phyloP scores from a whole-genome alignment of 1,140 invertebrate genomes.

The Drosophila mojavensis region DNA sequence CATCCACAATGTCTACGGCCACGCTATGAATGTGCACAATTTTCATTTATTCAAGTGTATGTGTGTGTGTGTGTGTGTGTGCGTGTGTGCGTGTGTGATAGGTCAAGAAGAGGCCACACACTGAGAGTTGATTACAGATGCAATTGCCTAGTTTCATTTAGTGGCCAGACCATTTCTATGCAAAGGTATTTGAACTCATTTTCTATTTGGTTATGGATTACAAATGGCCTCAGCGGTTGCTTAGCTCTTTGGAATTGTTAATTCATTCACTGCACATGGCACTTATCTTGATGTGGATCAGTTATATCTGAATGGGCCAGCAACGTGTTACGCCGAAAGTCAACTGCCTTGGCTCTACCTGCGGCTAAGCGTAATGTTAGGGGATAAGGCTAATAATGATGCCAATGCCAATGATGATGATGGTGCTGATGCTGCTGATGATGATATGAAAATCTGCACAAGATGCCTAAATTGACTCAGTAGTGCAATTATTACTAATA shows the following conservation, averaged over 20 bases:
- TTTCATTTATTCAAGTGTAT: constrained; percentile 22
- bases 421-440: neutral
- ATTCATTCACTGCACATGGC: neutral
- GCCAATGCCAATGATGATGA: neutral
- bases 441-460: constrained; percentile 37
- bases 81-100: constrained; percentile 8
- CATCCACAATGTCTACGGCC: constrained; percentile 3
- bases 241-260: neutral
- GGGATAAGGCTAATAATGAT: constrained; percentile 26
- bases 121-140: constrained; percentile 16
- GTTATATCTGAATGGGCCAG: constrained; percentile 16
- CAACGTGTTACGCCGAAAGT: constrained; percentile 6
- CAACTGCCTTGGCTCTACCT: constrained; percentile 7
- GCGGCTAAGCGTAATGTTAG: neutral
- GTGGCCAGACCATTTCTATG: neutral
- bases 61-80: neutral
- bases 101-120: constrained; percentile 9
- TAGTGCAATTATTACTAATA: constrained; percentile 81
- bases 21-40: constrained; percentile 35
- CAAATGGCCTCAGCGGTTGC: too few species aligned
- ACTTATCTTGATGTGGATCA: constrained; percentile 1
- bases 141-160: constrained; percentile 2
- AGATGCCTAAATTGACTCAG: constrained; percentile 76
- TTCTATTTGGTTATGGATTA: too few species aligned
- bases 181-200: neutral